Evolutionary conservation across 2,888 invertebrate genomes (phyloP).

Genomic region (Galerucella pusilla): DNA sequence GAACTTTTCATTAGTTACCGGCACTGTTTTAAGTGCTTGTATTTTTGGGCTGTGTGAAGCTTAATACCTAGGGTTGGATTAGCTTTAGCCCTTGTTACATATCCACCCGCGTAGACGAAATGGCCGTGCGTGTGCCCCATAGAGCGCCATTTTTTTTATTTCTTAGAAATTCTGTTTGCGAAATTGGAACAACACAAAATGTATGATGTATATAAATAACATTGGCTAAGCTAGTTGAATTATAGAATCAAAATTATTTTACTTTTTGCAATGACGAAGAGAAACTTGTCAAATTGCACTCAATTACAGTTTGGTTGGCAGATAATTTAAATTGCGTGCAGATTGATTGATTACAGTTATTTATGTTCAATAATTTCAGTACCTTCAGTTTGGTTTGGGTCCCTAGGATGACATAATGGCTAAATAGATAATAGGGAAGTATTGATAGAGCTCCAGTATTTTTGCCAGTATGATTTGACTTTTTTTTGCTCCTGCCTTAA

Average conservation of each 20-base stretch:
- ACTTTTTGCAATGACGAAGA: not conserved
- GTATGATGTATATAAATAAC: not conserved
- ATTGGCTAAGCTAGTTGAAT: not conserved
- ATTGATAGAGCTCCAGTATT: too few species aligned
- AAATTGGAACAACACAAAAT: not conserved
- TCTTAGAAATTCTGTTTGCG: not conserved
- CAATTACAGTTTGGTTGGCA: not conserved
- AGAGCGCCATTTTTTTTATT: slow-evolving; percentile 39
- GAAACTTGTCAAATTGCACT: too few species aligned
- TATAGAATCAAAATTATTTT: not conserved
- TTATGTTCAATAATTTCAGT: too few species aligned
- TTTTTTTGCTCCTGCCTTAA: too few species aligned
- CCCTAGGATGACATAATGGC: too few species aligned
- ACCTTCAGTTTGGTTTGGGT: too few species aligned
- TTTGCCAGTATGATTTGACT: too few species aligned
- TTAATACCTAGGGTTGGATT: slow-evolving; percentile 68
- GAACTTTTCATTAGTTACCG: slow-evolving; percentile 69
- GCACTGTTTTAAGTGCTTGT: slow-evolving; percentile 78
- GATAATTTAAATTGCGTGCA: not conserved
- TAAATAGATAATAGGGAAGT: too few species aligned
- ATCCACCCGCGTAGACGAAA: slow-evolving; percentile 66
- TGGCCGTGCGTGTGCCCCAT: slow-evolving; percentile 60
- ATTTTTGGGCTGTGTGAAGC: slow-evolving; percentile 75
- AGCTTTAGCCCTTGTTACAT: slow-evolving; percentile 70
- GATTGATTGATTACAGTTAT: too few species aligned